phyloP scores from a whole-genome alignment of 2,797 vertebrate genomes.

The Atherinosoma microstoma region DNA sequence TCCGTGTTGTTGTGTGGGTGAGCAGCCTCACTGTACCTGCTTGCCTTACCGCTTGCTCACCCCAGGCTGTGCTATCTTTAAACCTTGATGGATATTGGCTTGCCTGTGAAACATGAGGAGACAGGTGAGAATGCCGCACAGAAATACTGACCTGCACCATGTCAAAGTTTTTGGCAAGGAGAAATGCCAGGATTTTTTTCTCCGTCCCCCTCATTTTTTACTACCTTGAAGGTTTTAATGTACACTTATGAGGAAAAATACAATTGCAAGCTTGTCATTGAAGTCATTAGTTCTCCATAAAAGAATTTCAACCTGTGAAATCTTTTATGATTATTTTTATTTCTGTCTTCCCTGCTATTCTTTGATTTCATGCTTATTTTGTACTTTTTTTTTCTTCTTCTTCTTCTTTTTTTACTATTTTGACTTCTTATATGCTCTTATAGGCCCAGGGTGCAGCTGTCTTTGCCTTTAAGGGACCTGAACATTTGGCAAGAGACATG shows the following conservation, averaged over 20 bases:
- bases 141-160: slow-evolving; percentile 35
- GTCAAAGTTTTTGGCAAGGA: slow-evolving; percentile 18
- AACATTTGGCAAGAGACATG: slow-evolving; percentile 14
- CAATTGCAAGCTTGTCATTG: neutral
- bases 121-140: slow-evolving; percentile 38
- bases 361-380: slow-evolving; percentile 4
- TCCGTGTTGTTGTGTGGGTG: slow-evolving; percentile 47
- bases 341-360: neutral
- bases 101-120: slow-evolving; percentile 34
- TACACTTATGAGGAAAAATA: slow-evolving; percentile 4
- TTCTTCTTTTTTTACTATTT: no score
- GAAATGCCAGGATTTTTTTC: neutral
- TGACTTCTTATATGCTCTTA: slow-evolving; percentile 1
- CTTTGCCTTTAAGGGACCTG: neutral
- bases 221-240: slow-evolving; percentile 24
- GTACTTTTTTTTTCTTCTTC: neutral
- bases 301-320: neutral
- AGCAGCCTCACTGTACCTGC: slow-evolving; percentile 22
- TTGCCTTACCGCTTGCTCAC: slow-evolving; percentile 8
- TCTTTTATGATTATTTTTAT: neutral
- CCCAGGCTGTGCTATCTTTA: slow-evolving; percentile 42
- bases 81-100: slow-evolving; percentile 28
- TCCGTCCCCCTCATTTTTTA: slow-evolving; percentile 9
- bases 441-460: neutral
- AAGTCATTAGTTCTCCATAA: slow-evolving; percentile 4